A percentile compares a stretch with the other conserved stretches of the same genome.
Evolutionary conservation across 2,797 vertebrate genomes (phyloP).

Genomic region (Merluccius polli): DNA sequence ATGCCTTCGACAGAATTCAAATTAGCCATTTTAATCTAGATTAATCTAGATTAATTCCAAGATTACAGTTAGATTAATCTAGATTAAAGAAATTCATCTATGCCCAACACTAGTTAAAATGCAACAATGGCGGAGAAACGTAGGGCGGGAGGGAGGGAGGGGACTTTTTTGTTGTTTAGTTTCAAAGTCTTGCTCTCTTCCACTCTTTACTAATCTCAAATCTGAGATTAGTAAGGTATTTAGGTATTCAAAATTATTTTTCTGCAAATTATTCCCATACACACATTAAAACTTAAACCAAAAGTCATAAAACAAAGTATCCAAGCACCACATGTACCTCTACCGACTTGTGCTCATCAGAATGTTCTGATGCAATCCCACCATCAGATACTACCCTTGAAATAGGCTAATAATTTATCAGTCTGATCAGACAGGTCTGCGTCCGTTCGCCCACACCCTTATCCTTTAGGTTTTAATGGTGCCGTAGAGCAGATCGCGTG

Average conservation of each 20-base stretch:
- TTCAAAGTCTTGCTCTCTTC: background rate
- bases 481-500: background rate
- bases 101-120: too few relatives aligned
- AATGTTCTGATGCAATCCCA: background rate
- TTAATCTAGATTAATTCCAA: too few relatives aligned
- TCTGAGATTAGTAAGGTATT: too few relatives aligned
- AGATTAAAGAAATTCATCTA: too few relatives aligned
- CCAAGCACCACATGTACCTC: background rate
- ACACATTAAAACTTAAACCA: background rate
- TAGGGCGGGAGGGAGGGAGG: too few relatives aligned
- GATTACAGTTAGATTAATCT: too few relatives aligned
- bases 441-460: background rate
- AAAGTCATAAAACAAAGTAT: too few relatives aligned
- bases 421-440: constrained; percentile 8
- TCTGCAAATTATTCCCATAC: background rate
- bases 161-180: background rate
- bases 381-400: background rate
- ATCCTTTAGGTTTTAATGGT: background rate
- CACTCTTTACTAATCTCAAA: background rate
- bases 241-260: too few relatives aligned
- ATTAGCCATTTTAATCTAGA: too few relatives aligned
- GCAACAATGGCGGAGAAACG: background rate
- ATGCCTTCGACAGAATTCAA: too few relatives aligned
- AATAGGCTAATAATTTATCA: constrained; percentile 8
- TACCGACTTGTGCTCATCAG: background rate